Evolutionary conservation across 2,797 vertebrate genomes (phyloP).

Genomic region (Morelia viridis): DNA sequence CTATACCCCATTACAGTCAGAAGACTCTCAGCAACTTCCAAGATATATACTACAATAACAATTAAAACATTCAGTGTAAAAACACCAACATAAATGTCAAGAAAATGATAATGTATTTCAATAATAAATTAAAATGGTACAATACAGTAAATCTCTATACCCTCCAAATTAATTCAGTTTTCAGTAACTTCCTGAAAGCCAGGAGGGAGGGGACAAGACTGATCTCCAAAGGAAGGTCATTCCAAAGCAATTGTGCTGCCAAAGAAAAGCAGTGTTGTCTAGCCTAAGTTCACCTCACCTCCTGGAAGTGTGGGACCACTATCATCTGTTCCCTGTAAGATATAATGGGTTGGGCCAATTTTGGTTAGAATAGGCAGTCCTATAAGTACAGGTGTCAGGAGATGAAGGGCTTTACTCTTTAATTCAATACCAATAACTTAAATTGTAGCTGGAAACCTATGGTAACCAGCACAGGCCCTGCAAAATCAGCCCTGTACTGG

Average conservation of each 20-base stretch:
- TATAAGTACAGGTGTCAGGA: not conserved
- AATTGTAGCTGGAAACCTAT: too few species aligned
- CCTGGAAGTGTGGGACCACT: not conserved
- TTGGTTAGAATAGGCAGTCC: not conserved
- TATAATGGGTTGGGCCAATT: not conserved
- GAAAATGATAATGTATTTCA: not conserved
- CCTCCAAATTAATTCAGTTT: not conserved
- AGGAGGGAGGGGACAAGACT: not conserved
- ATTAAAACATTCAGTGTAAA: not conserved
- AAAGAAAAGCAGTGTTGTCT: not conserved
- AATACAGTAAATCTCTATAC: too few species aligned
- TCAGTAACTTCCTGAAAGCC: not conserved
- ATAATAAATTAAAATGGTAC: too few species aligned
- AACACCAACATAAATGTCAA: not conserved
- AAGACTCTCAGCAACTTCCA: not conserved
- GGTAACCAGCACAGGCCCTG: too few species aligned
- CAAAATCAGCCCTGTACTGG: too few species aligned
- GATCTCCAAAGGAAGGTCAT: not conserved
- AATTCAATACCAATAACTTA: not conserved
- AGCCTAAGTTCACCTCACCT: not conserved
- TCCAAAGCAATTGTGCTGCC: not conserved
- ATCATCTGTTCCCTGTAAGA: not conserved
- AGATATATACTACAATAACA: not conserved
- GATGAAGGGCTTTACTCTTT: not conserved
- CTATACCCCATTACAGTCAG: not conserved